Evolutionary conservation across 2,797 vertebrate genomes (phyloP).

Genomic region (Kryptolebias ocellatus): DNA sequence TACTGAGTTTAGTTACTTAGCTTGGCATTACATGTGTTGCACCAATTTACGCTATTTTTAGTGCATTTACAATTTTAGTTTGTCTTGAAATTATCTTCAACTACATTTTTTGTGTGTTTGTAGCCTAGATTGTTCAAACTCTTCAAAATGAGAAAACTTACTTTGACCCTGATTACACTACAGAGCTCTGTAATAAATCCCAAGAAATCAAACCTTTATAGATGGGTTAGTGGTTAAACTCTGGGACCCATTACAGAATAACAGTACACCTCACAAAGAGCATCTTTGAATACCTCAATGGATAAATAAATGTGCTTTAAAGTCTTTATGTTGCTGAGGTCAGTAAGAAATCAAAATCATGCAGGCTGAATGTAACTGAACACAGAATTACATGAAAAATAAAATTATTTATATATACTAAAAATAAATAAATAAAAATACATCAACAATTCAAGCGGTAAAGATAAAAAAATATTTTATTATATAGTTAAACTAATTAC

Average conservation of each 20-base stretch:
- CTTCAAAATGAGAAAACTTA: not conserved
- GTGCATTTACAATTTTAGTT: not conserved
- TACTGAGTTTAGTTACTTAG: not conserved
- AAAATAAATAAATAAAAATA: not conserved
- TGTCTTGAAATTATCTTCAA: not conserved
- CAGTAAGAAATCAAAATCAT: slow-evolving; percentile 19
- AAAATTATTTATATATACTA: no score
- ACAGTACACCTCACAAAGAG: not conserved
- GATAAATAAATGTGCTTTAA: slow-evolving; percentile 26
- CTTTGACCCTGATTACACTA: not conserved
- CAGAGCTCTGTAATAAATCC: slow-evolving; percentile 11
- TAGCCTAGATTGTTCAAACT: not conserved
- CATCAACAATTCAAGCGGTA: not conserved
- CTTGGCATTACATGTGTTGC: no score
- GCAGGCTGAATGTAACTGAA: not conserved
- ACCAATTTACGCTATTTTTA: not conserved
- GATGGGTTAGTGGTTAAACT: slow-evolving; percentile 2
- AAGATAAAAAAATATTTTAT: not conserved
- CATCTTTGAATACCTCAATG: not conserved
- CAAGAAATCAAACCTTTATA: slow-evolving; percentile 21
- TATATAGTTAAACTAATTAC: not conserved
- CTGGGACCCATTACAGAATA: not conserved
- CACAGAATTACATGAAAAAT: not conserved
- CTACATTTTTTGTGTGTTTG: no score
- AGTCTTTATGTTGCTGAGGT: slow-evolving; percentile 27